Base-by-base conservation (phyloP, 2,888 invertebrate genomes). In the Beris morrisii region DNA sequence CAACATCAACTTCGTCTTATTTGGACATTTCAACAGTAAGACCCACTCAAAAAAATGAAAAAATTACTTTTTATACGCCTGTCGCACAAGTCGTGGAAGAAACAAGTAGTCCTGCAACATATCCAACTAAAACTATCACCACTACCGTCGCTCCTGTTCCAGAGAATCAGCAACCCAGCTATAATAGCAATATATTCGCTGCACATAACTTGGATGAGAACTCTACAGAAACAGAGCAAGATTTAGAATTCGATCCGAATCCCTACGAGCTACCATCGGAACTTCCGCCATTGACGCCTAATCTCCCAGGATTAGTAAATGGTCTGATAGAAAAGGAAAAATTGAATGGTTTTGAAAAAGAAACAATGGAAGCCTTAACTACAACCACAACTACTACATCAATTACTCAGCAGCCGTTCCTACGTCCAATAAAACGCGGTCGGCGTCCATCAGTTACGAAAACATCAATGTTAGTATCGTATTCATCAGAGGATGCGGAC, bases 241-340 rank as follows among this genome's bases (percentile, higher is more conserved):
- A 69, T 46, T 82, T 83, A 13, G 75, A 78, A 53, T 79, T 74
- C 56, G 79, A 80, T 3, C 76, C 80, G 0, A 80, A 83, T 53
- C 84, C 85, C 0, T 85, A 84, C 46, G 83, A 82, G 64, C 73
- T 86, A 46, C 84, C 85, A 3, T 82, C 84, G 0, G 83, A 86
- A 70, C 75, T 86, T 22, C 85, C 86, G 2, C 79, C 84, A 1
- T 80, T 86, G 52, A 85, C 84, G 13, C 84, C 86, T 0, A 84
- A 85, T 70, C 78, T 87, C 32, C 86, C 87, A 1, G 84, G 85
- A 0, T 75, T 87, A 30, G 84, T 87, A 0, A 87, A 87, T 72
- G 84, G 85, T 38, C 77, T 88, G 43, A 81, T 86, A 71, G 86
- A 87, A 67, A 81, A 82, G 69, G 75, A 77, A 32, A 74, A 75